These are phyloP conservation scores for Marasmarcha lunaedactyla DNA, from an alignment of 2,888 invertebrate genomes.

Conservation along the genomic window DNA sequence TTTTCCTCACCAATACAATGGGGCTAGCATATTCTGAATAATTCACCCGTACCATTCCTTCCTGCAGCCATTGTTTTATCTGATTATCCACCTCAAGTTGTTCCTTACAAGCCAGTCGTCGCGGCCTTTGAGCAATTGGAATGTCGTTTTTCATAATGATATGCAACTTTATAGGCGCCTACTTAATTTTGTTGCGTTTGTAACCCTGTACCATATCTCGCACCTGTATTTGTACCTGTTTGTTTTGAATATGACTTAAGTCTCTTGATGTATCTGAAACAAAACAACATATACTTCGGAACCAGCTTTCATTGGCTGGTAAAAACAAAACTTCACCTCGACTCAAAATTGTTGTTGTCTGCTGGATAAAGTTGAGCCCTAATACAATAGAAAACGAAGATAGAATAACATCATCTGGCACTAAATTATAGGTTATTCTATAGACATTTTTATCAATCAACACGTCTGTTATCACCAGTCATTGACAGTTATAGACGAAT, in stretches of 20 bases:
- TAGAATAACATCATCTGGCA: too few species aligned
- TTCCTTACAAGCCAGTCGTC: slow-evolving; percentile 14
- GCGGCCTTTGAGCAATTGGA: slow-evolving; percentile 9
- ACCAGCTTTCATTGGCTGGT: neutral
- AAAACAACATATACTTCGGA: neutral
- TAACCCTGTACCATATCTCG: slow-evolving; percentile 12
- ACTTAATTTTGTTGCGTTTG: slow-evolving; percentile 6
- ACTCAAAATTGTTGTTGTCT: neutral
- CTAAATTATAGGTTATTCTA: too few species aligned
- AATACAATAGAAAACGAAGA: too few species aligned
- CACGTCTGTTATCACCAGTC: neutral
- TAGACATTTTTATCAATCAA: neutral
- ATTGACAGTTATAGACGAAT: too few species aligned
- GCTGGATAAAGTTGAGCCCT: too few species aligned
- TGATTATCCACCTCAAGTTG: slow-evolving; percentile 13
- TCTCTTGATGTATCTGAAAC: neutral
- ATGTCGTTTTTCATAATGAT: slow-evolving; percentile 8
- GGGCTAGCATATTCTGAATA: slow-evolving; percentile 13
- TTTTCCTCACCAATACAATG: neutral
- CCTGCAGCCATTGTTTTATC: slow-evolving; percentile 11
- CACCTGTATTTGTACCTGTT: slow-evolving; percentile 7
- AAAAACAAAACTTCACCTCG: too few species aligned
- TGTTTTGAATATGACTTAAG: neutral
- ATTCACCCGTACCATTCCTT: slow-evolving; percentile 12
- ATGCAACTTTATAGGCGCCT: slow-evolving; percentile 10